Evolutionary conservation across 2,797 vertebrate species (phyloP).

Genomic region (Champsocephalus esox): DNA sequence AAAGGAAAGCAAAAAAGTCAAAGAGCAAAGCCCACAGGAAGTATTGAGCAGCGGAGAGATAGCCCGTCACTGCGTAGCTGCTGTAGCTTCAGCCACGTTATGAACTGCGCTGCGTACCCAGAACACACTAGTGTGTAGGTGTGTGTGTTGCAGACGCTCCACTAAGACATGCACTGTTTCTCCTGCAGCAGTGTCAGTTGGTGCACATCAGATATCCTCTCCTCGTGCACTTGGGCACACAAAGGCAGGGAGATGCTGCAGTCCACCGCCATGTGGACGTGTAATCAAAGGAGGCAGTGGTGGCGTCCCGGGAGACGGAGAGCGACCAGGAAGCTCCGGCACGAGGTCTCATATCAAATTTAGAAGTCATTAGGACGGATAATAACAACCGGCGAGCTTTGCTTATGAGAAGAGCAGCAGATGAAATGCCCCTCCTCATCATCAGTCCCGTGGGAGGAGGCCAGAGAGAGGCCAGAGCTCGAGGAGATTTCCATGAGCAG

Average conservation of each 20-base stretch:
- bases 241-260: conserved; percentile 68
- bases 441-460: conserved; percentile 54
- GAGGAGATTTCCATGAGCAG: conserved; percentile 67
- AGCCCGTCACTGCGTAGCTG: conserved; percentile 57
- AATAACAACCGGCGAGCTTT: conserved; percentile 75
- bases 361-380: conserved; percentile 82
- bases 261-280: conserved; percentile 77
- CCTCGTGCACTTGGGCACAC: conserved; percentile 79
- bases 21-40: conserved; percentile 38
- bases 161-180: conserved; percentile 64
- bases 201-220: conserved; percentile 78
- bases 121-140: conserved; percentile 54
- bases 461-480: conserved; percentile 59
- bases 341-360: conserved; percentile 82
- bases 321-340: conserved; percentile 74
- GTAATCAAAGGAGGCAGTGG: conserved; percentile 82
- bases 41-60: conserved; percentile 49
- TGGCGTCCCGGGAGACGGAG: conserved; percentile 69
- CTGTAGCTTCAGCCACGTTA: conserved; percentile 61
- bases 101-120: conserved; percentile 60
- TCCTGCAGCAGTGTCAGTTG: conserved; percentile 72
- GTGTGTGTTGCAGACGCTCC: conserved; percentile 63
- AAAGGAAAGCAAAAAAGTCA: conserved; percentile 57
- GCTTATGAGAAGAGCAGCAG: conserved; percentile 62
- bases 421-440: conserved; percentile 72